Evolutionary conservation across 92 coral and sea anemone species (phyloP), one percentile per base, ranked within the genome.

Genomic region (Muricea muricata): DNA sequence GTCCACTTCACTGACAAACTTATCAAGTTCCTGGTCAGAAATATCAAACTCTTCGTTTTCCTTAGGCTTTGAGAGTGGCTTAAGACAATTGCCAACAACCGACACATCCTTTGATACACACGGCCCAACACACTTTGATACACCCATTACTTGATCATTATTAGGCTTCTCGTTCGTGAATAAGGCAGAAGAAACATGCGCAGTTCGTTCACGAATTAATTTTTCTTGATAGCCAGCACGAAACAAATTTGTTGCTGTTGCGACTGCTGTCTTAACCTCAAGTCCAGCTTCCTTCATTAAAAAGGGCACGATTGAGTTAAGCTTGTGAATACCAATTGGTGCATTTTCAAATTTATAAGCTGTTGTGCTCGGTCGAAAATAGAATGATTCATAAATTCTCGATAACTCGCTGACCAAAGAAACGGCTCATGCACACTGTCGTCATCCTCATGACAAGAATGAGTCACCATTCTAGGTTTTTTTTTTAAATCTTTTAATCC

Each of bases 131-230:
- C 31, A 24, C 20, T 65, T 28, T 1, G 35, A 6, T 65, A 65
- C 72, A 65, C 17, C 11, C 72, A 28, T 65, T 28, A 18, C 40
- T 33, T 65, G 35, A 28, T 65, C 72, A 28, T 65, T 65, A 29
- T 17, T 65, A 33, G 72, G 72, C 72, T 65, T 65, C 40, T 65
- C 72, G n/a, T 65, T 24, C 72, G 14, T 65, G 8, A 65, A 24
- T 33, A 65, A 65, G 6, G 35, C 72, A 65, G 14, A 28, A 28
- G 72, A 65, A 2, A 65, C 40, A 65, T 65, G 72, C 40, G 35
- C 35, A 65, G 72, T 65, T 28, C 72, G 72, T 33, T 65, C 72
- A 4, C 72, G 72, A 24, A 65, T 65, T 28, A 65, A 33, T 23
- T 65, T 65, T 9, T 65, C 72, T 65, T 65, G 15, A 65, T 28